Percentiles rank a stretch among this genome's conserved stretches.
Evolutionary conservation across 1,140 invertebrate genomes (phyloP).

Genomic region (Zophobas atratus): DNA sequence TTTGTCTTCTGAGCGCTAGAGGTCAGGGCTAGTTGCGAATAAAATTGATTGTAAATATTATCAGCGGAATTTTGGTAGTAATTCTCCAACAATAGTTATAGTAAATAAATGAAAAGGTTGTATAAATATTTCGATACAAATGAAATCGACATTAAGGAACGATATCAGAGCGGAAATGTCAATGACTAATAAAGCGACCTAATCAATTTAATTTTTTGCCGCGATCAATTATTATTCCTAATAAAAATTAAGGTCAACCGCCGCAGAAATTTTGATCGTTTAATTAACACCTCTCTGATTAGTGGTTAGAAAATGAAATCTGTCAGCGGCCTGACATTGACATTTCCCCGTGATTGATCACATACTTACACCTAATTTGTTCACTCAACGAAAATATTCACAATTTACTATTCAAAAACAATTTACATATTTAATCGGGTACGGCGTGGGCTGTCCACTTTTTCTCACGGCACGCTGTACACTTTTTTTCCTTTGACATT

Average conservation of each 20-base stretch:
- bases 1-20: not conserved
- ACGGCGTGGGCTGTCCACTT: not conserved
- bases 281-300: conserved; percentile 17
- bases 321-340: conserved; percentile 23
- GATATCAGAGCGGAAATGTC: not conserved
- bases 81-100: no score
- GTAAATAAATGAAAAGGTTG: no score
- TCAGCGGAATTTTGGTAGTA: no score
- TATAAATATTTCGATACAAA: no score
- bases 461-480: not conserved
- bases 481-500: not conserved
- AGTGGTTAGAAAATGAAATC: conserved; percentile 12
- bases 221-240: no score
- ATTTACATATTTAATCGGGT: not conserved
- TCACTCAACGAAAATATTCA: conserved; percentile 2
- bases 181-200: not conserved
- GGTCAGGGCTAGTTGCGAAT: not conserved
- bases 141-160: no score
- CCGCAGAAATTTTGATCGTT: conserved; percentile 7
- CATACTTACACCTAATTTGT: not conserved
- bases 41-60: no score
- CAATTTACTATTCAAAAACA: no score
- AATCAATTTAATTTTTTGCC: no score
- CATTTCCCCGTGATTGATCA: conserved; percentile 24
- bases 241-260: conserved; percentile 4